phyloP scores from a whole-genome alignment of 1,140 invertebrate species.

The Pteromalus puparum region DNA sequence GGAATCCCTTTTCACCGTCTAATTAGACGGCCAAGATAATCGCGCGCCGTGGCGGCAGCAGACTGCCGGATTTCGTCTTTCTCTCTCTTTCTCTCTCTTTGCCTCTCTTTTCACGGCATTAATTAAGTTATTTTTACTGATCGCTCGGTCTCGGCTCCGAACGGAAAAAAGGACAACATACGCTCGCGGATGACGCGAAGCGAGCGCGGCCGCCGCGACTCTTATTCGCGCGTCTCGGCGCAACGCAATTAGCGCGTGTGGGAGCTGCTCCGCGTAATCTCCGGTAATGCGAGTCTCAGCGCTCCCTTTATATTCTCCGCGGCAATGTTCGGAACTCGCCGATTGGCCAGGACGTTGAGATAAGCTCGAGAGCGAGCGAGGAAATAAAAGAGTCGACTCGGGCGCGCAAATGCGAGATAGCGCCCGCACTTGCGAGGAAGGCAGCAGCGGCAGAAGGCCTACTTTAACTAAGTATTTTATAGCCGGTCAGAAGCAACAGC shows the following conservation, averaged over 20 bases:
- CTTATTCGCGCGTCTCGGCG: constrained; percentile 54
- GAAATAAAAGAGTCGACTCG: neutral
- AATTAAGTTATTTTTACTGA: constrained; percentile 70
- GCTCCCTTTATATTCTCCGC: neutral
- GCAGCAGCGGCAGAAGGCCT: constrained; percentile 16
- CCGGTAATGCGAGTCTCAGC: constrained; percentile 6
- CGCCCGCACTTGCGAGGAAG: neutral
- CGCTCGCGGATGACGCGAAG: neutral
- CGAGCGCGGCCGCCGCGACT: constrained; percentile 7
- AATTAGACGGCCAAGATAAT: constrained; percentile 53
- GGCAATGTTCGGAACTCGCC: neutral
- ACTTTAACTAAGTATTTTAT: constrained; percentile 52
- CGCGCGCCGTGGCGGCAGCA: constrained; percentile 15
- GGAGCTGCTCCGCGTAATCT: constrained; percentile 47
- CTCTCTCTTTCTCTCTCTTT: neutral
- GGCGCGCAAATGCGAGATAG: neutral
- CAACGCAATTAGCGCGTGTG: constrained; percentile 62
- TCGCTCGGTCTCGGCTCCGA: constrained; percentile 34
- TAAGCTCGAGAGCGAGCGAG: neutral
- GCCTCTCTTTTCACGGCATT: constrained; percentile 55
- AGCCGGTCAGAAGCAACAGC: neutral
- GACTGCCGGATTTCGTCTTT: constrained; percentile 1
- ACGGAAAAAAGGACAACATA: neutral
- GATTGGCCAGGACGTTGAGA: neutral
- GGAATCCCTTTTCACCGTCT: constrained; percentile 49